Evolutionary conservation across 2,113 vertebrate genomes (phyloP), one percentile per base, ranked within the genome.

Genomic region (Proteles cristata): DNA sequence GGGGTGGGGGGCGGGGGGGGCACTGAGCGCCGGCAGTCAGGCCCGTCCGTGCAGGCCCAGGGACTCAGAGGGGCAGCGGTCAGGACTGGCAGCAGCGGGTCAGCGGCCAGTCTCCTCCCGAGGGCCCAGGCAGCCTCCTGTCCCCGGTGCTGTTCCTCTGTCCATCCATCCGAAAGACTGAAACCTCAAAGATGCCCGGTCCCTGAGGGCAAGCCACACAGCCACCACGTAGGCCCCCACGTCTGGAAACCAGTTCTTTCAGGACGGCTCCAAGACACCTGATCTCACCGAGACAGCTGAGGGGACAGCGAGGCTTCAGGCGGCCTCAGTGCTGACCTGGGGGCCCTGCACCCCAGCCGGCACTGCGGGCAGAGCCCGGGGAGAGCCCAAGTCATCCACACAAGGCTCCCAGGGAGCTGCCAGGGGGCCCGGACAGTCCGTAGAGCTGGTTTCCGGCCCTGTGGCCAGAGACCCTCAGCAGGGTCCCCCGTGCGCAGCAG

Each of bases 251-350:
- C 5, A 4, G 61, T 4, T 61, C 58, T 19, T 25, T 8, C 1
- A 48, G 11, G 71, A 65, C 2, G 23, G 35, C 19, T 11, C 77
- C 23, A 58, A 39, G 48, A 17, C 25, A 11, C 6, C 28, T 53
- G 74, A 71, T 0, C 66, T 55, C 35, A 68, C 79, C 39, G 74
- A 87, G 61, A 87, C 0, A 7, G 39, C 33, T 23, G 7, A 65
- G 1, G 7, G 10, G 4, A 16, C 5, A 5, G 31, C 4, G 0
- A 48, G 66, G 45, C 16, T 6, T 14, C 69, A 7, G 0, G 5
- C 4, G 19, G 39, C 74, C 55, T 83, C 48, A 2, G 1, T 5
- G 21, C n/a, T 11, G n/a, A 7, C 1, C 3, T 2, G 0, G 33
- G 33, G 1, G 25, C 74, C 65, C 15, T 0, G 3, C 35, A 1